phyloP scores from a whole-genome alignment of 2,888 invertebrate genomes.

The Leptinotarsa haldemani region DNA sequence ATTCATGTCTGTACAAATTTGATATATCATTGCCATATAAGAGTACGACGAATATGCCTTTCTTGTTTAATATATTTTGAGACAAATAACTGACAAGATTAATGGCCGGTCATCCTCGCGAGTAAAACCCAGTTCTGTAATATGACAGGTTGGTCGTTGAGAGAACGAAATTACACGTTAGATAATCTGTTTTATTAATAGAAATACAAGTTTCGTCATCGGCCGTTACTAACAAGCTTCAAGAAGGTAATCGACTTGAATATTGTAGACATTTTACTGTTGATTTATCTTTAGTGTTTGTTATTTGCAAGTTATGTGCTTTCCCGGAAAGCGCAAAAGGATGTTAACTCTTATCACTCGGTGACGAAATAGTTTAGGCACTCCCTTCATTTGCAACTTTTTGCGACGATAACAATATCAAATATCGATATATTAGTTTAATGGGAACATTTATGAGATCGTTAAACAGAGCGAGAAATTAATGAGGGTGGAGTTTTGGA shows the following conservation, averaged over 20 bases:
- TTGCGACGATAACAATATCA: not conserved
- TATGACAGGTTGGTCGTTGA: slow-evolving; percentile 28
- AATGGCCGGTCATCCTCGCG: slow-evolving; percentile 32
- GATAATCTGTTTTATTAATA: slow-evolving; percentile 36
- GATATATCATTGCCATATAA: too few species aligned
- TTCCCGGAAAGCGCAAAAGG: not conserved
- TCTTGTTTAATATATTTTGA: not conserved
- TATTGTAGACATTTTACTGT: not conserved
- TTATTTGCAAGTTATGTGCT: slow-evolving; percentile 2
- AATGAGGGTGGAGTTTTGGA: too few species aligned
- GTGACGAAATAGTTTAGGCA: not conserved
- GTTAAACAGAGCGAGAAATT: too few species aligned
- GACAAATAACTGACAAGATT: slow-evolving; percentile 35
- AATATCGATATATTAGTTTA: not conserved
- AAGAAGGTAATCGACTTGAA: slow-evolving; percentile 8
- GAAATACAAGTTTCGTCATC: slow-evolving; percentile 22
- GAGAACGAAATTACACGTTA: slow-evolving; percentile 30
- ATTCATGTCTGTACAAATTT: too few species aligned
- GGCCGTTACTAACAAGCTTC: slow-evolving; percentile 25
- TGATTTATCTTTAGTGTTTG: slow-evolving; percentile 7
- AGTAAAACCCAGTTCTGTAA: slow-evolving; percentile 29
- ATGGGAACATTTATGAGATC: not conserved
- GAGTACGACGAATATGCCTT: not conserved
- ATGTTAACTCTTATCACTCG: not conserved
- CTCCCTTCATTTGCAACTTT: not conserved